Conservation (phyloP, 2,113 vertebrate species). For the Lethenteron reissneri region DNA sequence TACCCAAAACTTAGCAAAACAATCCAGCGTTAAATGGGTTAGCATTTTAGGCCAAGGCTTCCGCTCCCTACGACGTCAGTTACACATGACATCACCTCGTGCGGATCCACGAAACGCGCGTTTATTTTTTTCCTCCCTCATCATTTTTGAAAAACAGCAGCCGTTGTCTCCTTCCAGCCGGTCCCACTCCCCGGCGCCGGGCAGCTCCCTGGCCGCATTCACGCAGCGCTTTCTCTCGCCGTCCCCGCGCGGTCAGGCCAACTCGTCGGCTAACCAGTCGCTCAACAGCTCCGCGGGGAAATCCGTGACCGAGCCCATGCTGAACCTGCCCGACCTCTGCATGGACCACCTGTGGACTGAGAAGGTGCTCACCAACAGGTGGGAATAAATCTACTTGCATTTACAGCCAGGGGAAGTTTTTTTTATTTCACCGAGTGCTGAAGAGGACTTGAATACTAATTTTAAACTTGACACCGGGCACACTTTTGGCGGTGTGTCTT, state of each 20-base stretch:
- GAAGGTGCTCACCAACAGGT: constrained; percentile 31
- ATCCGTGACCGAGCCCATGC: constrained; percentile 48
- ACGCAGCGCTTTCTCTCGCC: constrained; percentile 64
- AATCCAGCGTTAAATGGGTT: no score
- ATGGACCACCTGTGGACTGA: constrained; percentile 91
- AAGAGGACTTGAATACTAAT: no score
- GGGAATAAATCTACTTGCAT: constrained; percentile 7
- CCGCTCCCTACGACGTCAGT: not conserved
- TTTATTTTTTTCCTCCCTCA: not conserved
- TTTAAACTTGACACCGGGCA: no score
- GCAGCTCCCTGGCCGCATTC: constrained; percentile 59
- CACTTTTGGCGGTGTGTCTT: no score
- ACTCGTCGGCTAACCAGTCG: constrained; percentile 41
- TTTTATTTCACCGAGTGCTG: no score
- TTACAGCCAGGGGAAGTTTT: no score
- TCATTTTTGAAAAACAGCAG: not conserved
- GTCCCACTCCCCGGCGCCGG: constrained; percentile 77
- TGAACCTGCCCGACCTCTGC: constrained; percentile 71
- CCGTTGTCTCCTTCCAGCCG: constrained; percentile 29
- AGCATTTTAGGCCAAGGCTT: no score
- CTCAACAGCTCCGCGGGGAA: constrained; percentile 43
- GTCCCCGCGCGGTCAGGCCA: constrained; percentile 31
- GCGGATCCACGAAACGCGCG: not conserved
- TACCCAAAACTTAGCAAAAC: no score
- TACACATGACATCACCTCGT: not conserved